Base-by-base conservation (phyloP, 2,888 invertebrate species). In the Leptopilina myrica region DNA sequence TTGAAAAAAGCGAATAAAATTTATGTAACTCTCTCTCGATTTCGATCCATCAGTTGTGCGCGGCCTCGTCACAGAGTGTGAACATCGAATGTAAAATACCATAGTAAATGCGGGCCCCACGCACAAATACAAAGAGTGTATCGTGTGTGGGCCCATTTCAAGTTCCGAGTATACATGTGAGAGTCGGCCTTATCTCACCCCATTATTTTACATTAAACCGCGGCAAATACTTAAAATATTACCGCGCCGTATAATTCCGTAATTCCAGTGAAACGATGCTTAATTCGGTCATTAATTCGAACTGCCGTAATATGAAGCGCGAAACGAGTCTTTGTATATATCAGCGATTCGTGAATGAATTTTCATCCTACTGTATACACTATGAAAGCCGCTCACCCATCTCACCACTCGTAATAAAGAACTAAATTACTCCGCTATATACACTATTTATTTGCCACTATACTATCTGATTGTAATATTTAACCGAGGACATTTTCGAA, bases 211-310 rank as follows among this genome's bases (percentile, higher is more conserved):
- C 84, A 87, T 89, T 90, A 90, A 43, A 90, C 89, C 88, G 88
- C 90, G 85, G 88, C 86, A 87, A 80, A 90, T 88, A 87, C 88
- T 88, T 89, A 89, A 90, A 89, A 90, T 89, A 90, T 90, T 87
- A 87, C 87, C 87, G 85, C 85, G 85, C 84, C 83, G 87, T 88
- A 62, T 62, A 80, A 89, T 90, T 90, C 89, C 90, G 90, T 89
- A 89, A 89, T 89, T 89, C 86, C 87, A 85, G 86, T 83, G 77
- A 78, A 81, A 79, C 78, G 79, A 76, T 78, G 85, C 85, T 87
- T 87, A 87, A 88, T 88, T 88, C 85, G 88, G 80, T 86, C 88
- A 87, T 88, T 88, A 88, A 86, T 84, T 80, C 81, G 86, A 33
- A 12, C 73, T 73, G 56, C 73, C 33, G 73, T 73, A 73, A 73